Conservation (phyloP, 2,113 vertebrate species). For the Cranoglanis bouderius region DNA sequence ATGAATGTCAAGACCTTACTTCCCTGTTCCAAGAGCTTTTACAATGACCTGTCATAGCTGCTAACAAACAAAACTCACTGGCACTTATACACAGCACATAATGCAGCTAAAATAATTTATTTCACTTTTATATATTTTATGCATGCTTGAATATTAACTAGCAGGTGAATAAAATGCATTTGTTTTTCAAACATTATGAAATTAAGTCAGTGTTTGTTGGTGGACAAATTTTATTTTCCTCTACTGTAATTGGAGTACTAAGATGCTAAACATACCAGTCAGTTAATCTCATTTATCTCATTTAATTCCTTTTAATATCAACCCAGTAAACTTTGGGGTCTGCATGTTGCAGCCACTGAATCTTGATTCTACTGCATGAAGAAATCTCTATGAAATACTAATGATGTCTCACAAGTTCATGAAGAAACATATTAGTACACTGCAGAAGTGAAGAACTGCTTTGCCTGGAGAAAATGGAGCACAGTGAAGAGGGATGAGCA, state of each 20-base stretch:
- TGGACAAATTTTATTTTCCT: background rate
- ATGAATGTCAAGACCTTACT: background rate
- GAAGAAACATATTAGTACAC: constrained; percentile 14
- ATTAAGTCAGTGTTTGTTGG: background rate
- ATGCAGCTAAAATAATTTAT: background rate
- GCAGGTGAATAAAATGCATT: background rate
- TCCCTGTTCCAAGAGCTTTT: background rate
- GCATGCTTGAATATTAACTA: background rate
- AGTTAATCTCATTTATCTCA: background rate
- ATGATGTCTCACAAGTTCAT: background rate
- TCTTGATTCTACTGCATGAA: background rate
- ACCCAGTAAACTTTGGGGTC: background rate
- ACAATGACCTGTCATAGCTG: background rate
- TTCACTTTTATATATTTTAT: background rate
- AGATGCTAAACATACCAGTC: background rate
- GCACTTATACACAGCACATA: background rate
- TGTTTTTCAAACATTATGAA: background rate
- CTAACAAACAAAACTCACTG: background rate
- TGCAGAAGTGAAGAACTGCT: background rate
- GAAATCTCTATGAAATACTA: constrained; percentile 7
- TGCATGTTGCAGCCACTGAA: background rate
- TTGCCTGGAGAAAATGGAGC: constrained; percentile 14
- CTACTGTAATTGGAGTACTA: background rate
- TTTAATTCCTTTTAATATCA: background rate
- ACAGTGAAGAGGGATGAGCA: constrained; percentile 34